Conservation (phyloP, 2,888 invertebrate species). For the Eudemis profundana region DNA sequence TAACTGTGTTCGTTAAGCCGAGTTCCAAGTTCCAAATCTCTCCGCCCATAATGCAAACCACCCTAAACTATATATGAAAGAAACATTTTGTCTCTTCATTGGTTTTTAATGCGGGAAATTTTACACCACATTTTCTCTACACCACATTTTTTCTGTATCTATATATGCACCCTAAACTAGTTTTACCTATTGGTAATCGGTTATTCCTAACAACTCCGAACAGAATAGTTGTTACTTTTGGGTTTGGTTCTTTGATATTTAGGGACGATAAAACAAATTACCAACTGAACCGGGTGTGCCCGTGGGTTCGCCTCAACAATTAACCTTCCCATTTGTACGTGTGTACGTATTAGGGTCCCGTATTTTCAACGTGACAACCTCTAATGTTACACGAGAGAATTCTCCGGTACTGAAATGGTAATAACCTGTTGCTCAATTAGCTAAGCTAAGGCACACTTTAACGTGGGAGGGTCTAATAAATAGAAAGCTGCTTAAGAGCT, state of each 20-base stretch:
- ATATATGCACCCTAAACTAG: neutral
- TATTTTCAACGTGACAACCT: conserved; percentile 13
- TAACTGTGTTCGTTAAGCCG: neutral
- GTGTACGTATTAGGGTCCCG: conserved; percentile 30
- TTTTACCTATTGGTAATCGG: neutral
- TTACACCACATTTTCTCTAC: too few species aligned
- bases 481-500: neutral
- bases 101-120: too few species aligned
- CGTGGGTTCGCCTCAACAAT: conserved; percentile 33
- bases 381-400: conserved; percentile 19
- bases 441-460: neutral
- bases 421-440: conserved; percentile 23
- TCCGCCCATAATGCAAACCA: neutral
- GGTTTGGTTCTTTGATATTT: conserved; percentile 18
- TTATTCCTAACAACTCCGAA: neutral
- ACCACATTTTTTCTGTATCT: too few species aligned
- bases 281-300: conserved; percentile 29
- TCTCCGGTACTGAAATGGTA: conserved; percentile 6
- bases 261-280: conserved; percentile 31
- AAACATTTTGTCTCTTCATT: too few species aligned
- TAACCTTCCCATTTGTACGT: conserved; percentile 31
- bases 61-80: neutral
- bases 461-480: conserved; percentile 7
- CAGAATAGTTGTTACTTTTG: conserved; percentile 20
- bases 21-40: neutral